Percentiles rank a stretch among this genome's conserved stretches.
Conservation (phyloP, 2,113 vertebrate genomes). For the Alosa alosa region DNA sequence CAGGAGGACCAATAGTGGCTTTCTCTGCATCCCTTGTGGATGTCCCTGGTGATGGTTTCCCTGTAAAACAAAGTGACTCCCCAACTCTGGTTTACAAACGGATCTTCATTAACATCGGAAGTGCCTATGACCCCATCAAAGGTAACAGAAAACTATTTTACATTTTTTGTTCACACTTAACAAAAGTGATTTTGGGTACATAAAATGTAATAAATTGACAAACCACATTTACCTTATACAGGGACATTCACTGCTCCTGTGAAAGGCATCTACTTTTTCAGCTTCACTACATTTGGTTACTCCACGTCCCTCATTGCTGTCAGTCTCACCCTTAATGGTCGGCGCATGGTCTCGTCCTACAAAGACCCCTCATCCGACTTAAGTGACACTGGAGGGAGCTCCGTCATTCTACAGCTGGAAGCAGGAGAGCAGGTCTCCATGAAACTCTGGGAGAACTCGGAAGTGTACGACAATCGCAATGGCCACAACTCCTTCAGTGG, state of each 20-base stretch:
- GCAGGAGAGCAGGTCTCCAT: slow-evolving; percentile 29
- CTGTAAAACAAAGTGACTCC: not conserved
- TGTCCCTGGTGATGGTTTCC: not conserved
- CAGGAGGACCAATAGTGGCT: not conserved
- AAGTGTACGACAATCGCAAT: slow-evolving; percentile 48
- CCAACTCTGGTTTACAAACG: not conserved
- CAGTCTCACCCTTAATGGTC: slow-evolving; percentile 30
- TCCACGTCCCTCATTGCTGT: slow-evolving; percentile 31
- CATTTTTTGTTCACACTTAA: not conserved
- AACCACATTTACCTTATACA: not conserved
- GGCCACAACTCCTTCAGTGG: slow-evolving; percentile 52
- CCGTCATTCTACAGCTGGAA: slow-evolving; percentile 29
- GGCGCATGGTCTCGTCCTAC: slow-evolving; percentile 34
- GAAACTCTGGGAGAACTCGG: slow-evolving; percentile 40
- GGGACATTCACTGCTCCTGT: not conserved
- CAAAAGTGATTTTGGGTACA: too few species aligned
- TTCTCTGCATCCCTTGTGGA: not conserved
- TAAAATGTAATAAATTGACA: too few species aligned
- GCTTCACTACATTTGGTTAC: slow-evolving; percentile 18
- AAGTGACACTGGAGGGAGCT: slow-evolving; percentile 38
- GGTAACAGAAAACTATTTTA: not conserved
- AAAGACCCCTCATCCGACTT: not conserved
- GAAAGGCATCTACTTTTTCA: not conserved
- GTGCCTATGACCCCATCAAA: not conserved
- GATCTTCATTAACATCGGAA: not conserved